Evolutionary conservation across 2,113 vertebrate species (phyloP).

Genomic region (Dendrocopos noguchii): DNA sequence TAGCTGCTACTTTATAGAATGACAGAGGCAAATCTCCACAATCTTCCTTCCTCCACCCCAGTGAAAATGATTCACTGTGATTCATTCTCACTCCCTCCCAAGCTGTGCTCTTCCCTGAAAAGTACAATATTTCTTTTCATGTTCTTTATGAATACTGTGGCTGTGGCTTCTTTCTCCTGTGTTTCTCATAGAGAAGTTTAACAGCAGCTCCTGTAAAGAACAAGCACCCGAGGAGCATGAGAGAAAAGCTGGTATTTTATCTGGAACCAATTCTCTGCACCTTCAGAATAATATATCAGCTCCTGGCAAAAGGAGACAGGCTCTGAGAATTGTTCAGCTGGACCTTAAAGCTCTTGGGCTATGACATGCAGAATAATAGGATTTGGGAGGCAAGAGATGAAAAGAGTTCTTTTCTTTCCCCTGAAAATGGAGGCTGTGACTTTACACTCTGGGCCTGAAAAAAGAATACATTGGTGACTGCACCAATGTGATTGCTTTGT

Average conservation of each 20-base stretch:
- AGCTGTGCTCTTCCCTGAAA: not conserved
- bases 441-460: not conserved
- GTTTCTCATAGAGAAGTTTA: not conserved
- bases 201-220: not conserved
- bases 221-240: not conserved
- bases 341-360: not conserved
- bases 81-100: not conserved
- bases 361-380: not conserved
- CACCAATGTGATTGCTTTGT: not conserved
- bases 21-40: not conserved
- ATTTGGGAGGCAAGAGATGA: not conserved
- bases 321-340: not conserved
- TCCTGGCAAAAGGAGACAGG: not conserved
- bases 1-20: not conserved
- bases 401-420: not conserved
- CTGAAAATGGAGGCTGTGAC: not conserved
- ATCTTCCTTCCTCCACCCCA: not conserved
- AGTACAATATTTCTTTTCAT: not conserved
- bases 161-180: not conserved
- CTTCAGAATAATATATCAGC: not conserved
- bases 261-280: not conserved
- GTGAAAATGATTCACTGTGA: not conserved
- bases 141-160: not conserved
- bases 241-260: not conserved
- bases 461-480: rapidly evolving